A percentile compares a stretch with the other conserved stretches of the same genome.
Conservation (phyloP, 1,140 invertebrate genomes). For the Zaprionus ornatus region DNA sequence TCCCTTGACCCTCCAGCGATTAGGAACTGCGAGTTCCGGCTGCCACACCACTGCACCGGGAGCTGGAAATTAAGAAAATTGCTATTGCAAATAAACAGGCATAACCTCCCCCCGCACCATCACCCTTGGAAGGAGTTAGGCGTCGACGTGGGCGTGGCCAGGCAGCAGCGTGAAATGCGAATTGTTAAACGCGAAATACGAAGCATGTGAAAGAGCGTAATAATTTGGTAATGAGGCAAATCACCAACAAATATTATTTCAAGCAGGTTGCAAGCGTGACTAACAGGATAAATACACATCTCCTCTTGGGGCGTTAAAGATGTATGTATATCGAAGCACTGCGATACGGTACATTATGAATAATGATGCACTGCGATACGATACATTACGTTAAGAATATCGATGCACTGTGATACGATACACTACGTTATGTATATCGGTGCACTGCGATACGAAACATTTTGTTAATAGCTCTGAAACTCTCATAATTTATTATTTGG, state of each 20-base stretch:
- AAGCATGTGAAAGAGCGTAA: constrained; percentile 1
- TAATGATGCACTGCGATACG: neutral
- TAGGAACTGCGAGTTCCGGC: constrained; percentile 10
- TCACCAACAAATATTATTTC: neutral
- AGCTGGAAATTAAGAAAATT: constrained; percentile 23
- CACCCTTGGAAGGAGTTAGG: neutral
- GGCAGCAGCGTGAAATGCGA: neutral
- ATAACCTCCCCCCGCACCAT: neutral
- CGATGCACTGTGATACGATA: neutral
- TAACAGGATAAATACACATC: neutral
- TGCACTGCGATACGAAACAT: neutral
- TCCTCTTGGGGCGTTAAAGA: neutral
- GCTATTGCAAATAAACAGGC: constrained; percentile 7
- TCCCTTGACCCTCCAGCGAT: neutral
- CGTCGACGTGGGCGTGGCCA: neutral
- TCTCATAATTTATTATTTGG: no score
- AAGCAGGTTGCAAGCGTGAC: no score
- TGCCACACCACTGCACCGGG: constrained; percentile 2
- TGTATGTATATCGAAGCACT: neutral
- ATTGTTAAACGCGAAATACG: constrained; percentile 3
- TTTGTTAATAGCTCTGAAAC: no score
- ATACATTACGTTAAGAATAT: neutral
- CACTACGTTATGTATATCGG: neutral
- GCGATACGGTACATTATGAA: no score
- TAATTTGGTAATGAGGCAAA: constrained; percentile 11